These are phyloP conservation scores for Linnaemya tessellans DNA, from an alignment of 2,888 invertebrate species.

Conservation along the genomic window DNA sequence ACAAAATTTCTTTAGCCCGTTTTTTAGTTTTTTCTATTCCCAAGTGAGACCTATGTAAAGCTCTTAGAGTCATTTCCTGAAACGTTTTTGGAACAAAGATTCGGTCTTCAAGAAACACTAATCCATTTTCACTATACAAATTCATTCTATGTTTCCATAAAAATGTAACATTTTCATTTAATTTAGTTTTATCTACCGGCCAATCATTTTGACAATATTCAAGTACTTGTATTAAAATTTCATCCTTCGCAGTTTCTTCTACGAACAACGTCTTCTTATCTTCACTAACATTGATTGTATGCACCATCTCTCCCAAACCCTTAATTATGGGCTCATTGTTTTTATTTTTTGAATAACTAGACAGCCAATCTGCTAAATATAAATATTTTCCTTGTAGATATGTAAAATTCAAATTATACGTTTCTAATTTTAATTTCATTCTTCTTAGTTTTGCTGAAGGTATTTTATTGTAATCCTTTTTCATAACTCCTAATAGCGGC, in stretches of 20 bases:
- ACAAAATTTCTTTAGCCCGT: conserved; percentile 73
- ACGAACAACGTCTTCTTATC: conserved; percentile 52
- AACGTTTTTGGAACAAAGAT: conserved; percentile 61
- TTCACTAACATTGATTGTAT: conserved; percentile 60
- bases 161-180: conserved; percentile 39
- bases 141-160: conserved; percentile 58
- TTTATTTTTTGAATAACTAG: conserved; percentile 41
- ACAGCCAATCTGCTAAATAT: conserved; percentile 71
- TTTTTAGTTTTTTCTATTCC: conserved; percentile 75
- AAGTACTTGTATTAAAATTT: conserved; percentile 21
- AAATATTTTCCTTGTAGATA: conserved; percentile 74
- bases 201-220: conserved; percentile 40
- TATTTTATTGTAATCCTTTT: conserved; percentile 69
- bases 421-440: conserved; percentile 72
- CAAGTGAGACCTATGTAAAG: conserved; percentile 74
- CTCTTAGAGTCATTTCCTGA: conserved; percentile 64
- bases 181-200: conserved; percentile 42
- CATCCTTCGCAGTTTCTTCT: conserved; percentile 45
- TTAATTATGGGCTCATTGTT: conserved; percentile 23
- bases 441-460: conserved; percentile 70
- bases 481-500: conserved; percentile 53
- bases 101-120: conserved; percentile 67
- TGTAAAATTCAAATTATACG: conserved; percentile 73
- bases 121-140: conserved; percentile 60
- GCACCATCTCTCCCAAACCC: conserved; percentile 54